phyloP scores from a whole-genome alignment of 2,797 vertebrate genomes.

The Cossypha niveicapilla region DNA sequence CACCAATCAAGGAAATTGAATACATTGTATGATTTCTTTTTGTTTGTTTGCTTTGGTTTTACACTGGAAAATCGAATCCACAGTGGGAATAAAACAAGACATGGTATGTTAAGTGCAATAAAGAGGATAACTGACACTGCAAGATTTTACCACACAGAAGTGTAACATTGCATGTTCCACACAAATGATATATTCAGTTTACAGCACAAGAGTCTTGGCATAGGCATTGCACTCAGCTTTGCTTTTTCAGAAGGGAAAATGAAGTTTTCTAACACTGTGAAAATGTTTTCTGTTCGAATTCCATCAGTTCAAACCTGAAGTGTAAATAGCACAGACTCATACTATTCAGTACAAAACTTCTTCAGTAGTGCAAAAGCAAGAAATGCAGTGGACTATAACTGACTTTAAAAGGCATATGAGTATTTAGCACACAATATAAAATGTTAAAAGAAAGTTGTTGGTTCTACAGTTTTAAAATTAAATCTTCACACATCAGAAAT shows the following conservation, averaged over 20 bases:
- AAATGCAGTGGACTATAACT: constrained; percentile 64
- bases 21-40: constrained; percentile 66
- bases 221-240: constrained; percentile 58
- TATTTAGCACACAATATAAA: constrained; percentile 69
- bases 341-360: constrained; percentile 70
- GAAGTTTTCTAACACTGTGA: constrained; percentile 54
- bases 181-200: constrained; percentile 69
- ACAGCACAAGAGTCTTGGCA: constrained; percentile 68
- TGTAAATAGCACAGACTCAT: constrained; percentile 69
- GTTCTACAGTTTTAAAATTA: constrained; percentile 62
- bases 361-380: constrained; percentile 73
- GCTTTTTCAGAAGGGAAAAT: constrained; percentile 49
- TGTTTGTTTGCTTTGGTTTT: constrained; percentile 52
- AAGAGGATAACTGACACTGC: constrained; percentile 55
- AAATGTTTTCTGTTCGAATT: constrained; percentile 68
- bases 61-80: constrained; percentile 72
- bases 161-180: constrained; percentile 71
- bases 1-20: constrained; percentile 68
- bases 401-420: constrained; percentile 59
- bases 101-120: constrained; percentile 59
- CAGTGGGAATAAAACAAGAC: constrained; percentile 61
- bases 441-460: constrained; percentile 53
- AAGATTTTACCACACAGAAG: constrained; percentile 68
- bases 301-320: constrained; percentile 62
- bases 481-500: constrained; percentile 64